Percentiles rank a stretch among this genome's conserved stretches.
These are phyloP conservation scores for Aphis gossypii DNA, from an alignment of 1,140 invertebrate species.

Conservation along the genomic window DNA sequence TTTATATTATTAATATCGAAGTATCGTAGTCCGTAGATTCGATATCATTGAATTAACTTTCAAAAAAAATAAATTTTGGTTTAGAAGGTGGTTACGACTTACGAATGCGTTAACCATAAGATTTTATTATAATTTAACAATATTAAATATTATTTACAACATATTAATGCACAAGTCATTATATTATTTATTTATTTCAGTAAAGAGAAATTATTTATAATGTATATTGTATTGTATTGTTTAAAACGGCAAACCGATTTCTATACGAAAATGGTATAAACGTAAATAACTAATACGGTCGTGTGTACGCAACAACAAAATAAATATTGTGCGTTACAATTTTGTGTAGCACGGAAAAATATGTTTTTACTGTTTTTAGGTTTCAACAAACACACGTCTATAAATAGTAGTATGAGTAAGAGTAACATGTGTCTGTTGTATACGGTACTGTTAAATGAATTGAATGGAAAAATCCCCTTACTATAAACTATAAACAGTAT, in stretches of 20 bases:
- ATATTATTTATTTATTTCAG: background rate
- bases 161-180: no score
- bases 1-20: no score
- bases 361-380: background rate
- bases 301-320: background rate
- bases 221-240: no score
- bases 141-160: no score
- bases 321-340: background rate
- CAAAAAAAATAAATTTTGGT: background rate
- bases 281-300: background rate
- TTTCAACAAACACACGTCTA: background rate
- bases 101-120: no score
- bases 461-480: no score
- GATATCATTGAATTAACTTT: no score
- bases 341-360: background rate
- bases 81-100: no score
- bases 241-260: background rate
- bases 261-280: no score
- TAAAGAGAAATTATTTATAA: background rate
- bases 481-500: no score
- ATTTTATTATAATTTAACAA: no score
- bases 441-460: background rate
- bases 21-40: no score
- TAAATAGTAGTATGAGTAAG: background rate
- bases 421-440: background rate